A percentile compares a stretch with the other conserved stretches of the same genome.
These are phyloP conservation scores for Galerucella calmariensis DNA, from an alignment of 2,888 invertebrate species.

Conservation along the genomic window DNA sequence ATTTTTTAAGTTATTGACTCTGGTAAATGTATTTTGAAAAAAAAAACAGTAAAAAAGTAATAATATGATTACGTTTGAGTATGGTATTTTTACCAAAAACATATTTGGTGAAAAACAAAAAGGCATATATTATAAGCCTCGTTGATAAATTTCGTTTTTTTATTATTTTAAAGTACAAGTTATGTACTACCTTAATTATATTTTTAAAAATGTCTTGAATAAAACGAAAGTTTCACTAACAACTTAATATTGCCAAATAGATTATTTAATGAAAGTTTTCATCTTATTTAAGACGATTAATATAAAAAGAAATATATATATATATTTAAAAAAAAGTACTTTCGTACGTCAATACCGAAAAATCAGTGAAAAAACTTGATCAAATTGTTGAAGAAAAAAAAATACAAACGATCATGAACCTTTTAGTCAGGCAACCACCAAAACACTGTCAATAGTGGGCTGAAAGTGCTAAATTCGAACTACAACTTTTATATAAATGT, in stretches of 20 bases:
- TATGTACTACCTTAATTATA: conserved; percentile 53
- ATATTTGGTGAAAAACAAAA: conserved; percentile 51
- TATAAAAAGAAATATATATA: conserved; percentile 4
- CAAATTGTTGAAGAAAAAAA: background rate
- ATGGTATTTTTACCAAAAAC: conserved; percentile 70
- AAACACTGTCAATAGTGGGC: conserved; percentile 20
- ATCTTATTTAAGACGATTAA: background rate
- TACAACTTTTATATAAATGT: conserved; percentile 26
- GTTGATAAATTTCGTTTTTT: conserved; percentile 53
- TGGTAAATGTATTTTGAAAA: conserved; percentile 55
- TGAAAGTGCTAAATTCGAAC: conserved; percentile 32
- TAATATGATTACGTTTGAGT: conserved; percentile 69
- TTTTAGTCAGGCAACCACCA: conserved; percentile 48
- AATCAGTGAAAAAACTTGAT: conserved; percentile 41
- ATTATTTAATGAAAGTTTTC: background rate
- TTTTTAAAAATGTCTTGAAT: conserved; percentile 34
- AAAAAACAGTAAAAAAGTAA: conserved; percentile 66
- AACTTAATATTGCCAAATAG: background rate
- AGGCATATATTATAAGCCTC: conserved; percentile 44
- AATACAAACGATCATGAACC: conserved; percentile 43
- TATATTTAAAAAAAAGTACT: conserved; percentile 18
- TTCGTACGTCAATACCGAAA: conserved; percentile 27
- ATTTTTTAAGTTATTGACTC: conserved; percentile 55
- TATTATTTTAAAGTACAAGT: conserved; percentile 55
- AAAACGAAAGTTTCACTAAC: background rate